Percentiles rank a stretch among this genome's conserved stretches.
Conservation (phyloP, 2,888 invertebrate genomes). For the Diadegma fenestrale region DNA sequence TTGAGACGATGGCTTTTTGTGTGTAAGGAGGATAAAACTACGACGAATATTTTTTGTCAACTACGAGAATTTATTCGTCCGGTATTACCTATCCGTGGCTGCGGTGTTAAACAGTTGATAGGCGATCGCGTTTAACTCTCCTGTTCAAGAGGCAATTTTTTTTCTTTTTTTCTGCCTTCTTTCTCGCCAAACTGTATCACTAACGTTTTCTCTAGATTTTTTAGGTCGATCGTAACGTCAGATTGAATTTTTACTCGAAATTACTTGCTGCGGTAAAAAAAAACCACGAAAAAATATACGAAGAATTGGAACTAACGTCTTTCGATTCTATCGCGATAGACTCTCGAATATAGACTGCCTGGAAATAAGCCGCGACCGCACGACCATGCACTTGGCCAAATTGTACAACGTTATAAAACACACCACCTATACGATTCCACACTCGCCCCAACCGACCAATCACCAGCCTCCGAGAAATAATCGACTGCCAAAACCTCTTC, state of each 20-base stretch:
- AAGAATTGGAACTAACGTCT: background rate
- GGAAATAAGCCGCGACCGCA: conserved; percentile 41
- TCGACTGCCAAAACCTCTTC: background rate
- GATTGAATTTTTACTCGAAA: background rate
- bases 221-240: background rate
- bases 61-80: conserved; percentile 3
- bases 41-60: background rate
- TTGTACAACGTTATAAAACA: background rate
- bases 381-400: conserved; percentile 17
- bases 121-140: conserved; percentile 30
- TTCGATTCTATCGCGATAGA: conserved; percentile 22
- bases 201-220: background rate
- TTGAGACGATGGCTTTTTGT: background rate
- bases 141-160: conserved; percentile 29
- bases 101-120: conserved; percentile 46
- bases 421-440: conserved; percentile 9
- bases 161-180: background rate
- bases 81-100: conserved; percentile 32
- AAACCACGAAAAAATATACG: conserved; percentile 11
- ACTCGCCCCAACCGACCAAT: conserved; percentile 74
- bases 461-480: conserved; percentile 67
- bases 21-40: background rate
- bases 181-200: background rate
- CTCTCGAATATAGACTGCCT: conserved; percentile 41
- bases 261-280: background rate